A percentile compares a stretch with the other conserved stretches of the same genome.
phyloP scores from a whole-genome alignment of 2,888 invertebrate species.

The Crocallis elinguaria region DNA sequence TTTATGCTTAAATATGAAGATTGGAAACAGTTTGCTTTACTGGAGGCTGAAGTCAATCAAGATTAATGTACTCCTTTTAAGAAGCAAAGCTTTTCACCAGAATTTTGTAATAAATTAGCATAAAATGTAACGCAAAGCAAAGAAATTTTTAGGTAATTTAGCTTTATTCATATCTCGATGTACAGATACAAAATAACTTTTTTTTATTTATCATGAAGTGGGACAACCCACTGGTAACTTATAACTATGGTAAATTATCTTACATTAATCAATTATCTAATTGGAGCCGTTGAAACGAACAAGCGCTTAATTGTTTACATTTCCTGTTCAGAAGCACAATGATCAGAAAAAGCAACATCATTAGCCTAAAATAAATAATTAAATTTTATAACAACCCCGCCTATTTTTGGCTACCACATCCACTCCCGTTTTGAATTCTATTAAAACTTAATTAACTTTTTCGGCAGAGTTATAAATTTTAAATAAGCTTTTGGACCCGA shows the following conservation, averaged over 20 bases:
- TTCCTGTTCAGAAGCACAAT: conserved; percentile 64
- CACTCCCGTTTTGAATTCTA: conserved; percentile 83
- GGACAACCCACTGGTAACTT: too few species aligned
- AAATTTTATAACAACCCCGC: conserved; percentile 83
- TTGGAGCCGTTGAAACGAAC: conserved; percentile 33
- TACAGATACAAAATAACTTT: too few species aligned
- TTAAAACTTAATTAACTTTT: conserved; percentile 85
- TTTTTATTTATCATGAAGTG: too few species aligned
- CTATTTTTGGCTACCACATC: conserved; percentile 84
- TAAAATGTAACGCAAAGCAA: background rate
- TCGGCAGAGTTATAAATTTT: conserved; percentile 72
- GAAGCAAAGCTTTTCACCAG: background rate
- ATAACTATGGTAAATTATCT: too few species aligned
- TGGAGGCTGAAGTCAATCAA: background rate
- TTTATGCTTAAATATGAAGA: conserved; percentile 2
- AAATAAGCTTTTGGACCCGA: conserved; percentile 67
- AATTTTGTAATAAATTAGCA: background rate
- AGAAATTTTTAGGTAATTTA: too few species aligned
- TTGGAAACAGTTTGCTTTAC: background rate
- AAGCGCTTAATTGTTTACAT: conserved; percentile 71
- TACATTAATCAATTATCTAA: conserved; percentile 38
- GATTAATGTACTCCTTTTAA: background rate
- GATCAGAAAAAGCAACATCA: conserved; percentile 65
- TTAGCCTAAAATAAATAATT: conserved; percentile 79
- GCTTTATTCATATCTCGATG: too few species aligned